A percentile compares a stretch with the other conserved stretches of the same genome.
phyloP scores from a whole-genome alignment of 53 echinoderm and acorn worm genomes.

The Echinarachnius parma region DNA sequence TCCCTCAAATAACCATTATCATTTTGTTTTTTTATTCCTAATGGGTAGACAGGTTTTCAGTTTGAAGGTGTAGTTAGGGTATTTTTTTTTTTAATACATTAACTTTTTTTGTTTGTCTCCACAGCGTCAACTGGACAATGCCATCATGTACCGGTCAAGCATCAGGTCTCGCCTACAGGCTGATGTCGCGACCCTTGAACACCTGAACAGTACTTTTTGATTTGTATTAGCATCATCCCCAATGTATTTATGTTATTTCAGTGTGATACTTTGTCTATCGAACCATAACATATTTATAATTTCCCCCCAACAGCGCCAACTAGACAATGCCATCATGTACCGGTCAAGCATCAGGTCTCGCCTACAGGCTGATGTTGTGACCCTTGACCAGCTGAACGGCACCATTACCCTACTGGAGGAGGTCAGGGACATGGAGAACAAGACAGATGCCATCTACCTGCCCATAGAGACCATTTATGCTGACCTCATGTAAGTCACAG shows the following conservation, averaged over 20 bases:
- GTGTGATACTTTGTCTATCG: too few relatives aligned
- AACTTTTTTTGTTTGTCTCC: not conserved
- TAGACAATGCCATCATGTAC: constrained; percentile 92
- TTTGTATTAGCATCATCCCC: too few relatives aligned
- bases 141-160: constrained; percentile 75
- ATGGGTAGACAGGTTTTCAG: too few relatives aligned
- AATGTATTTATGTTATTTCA: too few relatives aligned
- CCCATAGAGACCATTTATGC: constrained; percentile 98
- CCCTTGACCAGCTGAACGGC: constrained; percentile 93
- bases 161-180: constrained; percentile 69
- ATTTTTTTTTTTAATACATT: too few relatives aligned
- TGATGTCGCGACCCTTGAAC: constrained; percentile 91
- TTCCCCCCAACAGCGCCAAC: constrained; percentile 57
- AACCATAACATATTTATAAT: too few relatives aligned
- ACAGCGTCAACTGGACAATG: constrained; percentile 93
- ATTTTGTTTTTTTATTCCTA: too few relatives aligned
- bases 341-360: constrained; percentile 64
- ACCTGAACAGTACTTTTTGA: constrained; percentile 91
- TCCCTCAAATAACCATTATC: too few relatives aligned
- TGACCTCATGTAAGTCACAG: constrained; percentile 74
- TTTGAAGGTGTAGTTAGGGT: too few relatives aligned
- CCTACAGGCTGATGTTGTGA: constrained; percentile 81
- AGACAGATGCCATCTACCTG: constrained; percentile 97
- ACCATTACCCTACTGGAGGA: constrained; percentile 93
- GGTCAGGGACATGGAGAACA: constrained; percentile 99